Base-by-base conservation (phyloP, 2,113 vertebrate genomes). In the Gorilla gorilla region DNA sequence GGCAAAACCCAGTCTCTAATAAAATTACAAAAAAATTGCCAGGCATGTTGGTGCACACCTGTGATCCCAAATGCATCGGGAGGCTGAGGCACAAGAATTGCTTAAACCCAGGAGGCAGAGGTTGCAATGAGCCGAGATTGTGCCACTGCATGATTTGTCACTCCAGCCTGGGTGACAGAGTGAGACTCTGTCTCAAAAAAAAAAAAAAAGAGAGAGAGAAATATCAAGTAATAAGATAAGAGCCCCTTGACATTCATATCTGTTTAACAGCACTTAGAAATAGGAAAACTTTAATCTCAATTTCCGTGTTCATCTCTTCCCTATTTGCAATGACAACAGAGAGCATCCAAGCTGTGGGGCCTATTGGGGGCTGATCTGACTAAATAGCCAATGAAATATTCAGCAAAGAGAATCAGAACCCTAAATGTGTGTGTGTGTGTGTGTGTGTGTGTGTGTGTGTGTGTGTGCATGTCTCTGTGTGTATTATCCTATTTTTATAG, bases 351-450 rank as follows among this genome's bases (percentile, higher is more conserved):
- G n/a, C 17, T 59, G 0, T 57, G 20, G 43, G 30, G 22, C 16
- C 64, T 43, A 70, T 81, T 16, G 22, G 16, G 8, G n/a, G 48
- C 30, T 70, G 30, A 45, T 88, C 70, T 91, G 55, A 88, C 38
- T 73, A 70, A 95, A n/a, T 72, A 90, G 25, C n/a, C 66, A 79
- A 10, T 48, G 59, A 87, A 88, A 84, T 79, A 35, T 80, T 95
- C 48, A 79, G 40, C 40, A 76, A 55, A 66, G 6, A 86, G 22
- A 83, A 90, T 81, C 57, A 80, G 66, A 79, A 96, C 43, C 75
- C 40, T 57, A 12, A 64, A 8, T 16, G 5, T 43, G 30, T 59
- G 66, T 43, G 2, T 83, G 12, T 80, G 23, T 80, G n/a, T 48
- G 11, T 43, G 6, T 82, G n/a, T 66, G 13, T 61, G 30, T 64